Conservation (phyloP, 2,797 vertebrate genomes). For the Chaetodon trifasciatus region DNA sequence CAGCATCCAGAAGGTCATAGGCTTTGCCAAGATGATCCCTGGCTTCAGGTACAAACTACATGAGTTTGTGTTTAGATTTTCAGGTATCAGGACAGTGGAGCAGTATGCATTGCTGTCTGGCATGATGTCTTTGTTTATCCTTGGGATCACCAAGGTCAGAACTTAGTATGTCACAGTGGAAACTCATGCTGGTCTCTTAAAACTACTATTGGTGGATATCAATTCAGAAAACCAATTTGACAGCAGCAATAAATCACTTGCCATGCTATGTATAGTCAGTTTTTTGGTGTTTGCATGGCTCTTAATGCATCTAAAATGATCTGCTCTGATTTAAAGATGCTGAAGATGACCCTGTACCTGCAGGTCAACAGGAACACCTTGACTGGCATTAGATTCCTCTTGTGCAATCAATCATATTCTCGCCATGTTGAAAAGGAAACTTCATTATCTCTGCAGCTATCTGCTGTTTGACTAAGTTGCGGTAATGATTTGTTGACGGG, state of each 20-base stretch:
- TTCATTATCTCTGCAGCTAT: not conserved
- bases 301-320: not conserved
- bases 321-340: not conserved
- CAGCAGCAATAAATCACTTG: not conserved
- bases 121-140: not conserved
- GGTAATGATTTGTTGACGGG: constrained; percentile 22
- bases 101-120: not conserved
- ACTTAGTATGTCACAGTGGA: not conserved
- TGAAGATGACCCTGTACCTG: too few species aligned
- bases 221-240: not conserved
- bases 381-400: constrained; percentile 4
- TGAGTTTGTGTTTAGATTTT: not conserved
- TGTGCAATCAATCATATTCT: constrained; percentile 10
- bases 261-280: not conserved
- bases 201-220: not conserved
- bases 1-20: constrained; percentile 99
- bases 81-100: not conserved
- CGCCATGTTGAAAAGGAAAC: not conserved
- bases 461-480: constrained; percentile 2
- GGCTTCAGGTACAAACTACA: constrained; percentile 91
- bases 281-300: not conserved
- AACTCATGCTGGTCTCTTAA: not conserved
- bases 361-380: not conserved
- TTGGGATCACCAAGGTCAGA: not conserved
- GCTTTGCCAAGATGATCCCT: constrained; percentile 99